Percentiles rank a stretch among this genome's conserved stretches.
Conservation (phyloP, 2,113 vertebrate species). For the Monarcha castaneiventris region DNA sequence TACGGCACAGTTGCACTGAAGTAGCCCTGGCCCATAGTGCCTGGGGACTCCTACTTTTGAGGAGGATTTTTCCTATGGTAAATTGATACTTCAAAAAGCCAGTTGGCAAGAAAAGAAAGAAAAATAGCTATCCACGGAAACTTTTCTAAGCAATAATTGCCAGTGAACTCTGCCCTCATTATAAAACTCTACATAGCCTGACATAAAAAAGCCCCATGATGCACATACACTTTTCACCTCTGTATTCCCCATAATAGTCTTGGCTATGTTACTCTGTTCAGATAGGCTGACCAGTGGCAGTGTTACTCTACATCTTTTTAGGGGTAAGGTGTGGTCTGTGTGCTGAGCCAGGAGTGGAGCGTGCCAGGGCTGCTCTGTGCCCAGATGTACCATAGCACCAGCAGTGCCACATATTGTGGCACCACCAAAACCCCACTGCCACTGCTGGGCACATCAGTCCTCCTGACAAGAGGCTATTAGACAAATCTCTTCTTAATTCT, state of each 20-base stretch:
- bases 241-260: not conserved
- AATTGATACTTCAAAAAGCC: slow-evolving; percentile 19
- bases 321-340: not conserved
- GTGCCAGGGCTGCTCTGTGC: not conserved
- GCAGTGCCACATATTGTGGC: fast-evolving
- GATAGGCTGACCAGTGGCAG: not conserved
- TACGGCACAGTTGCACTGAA: not conserved
- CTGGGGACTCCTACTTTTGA: not conserved
- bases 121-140: slow-evolving; percentile 22
- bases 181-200: slow-evolving; percentile 44
- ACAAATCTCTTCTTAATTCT: not conserved
- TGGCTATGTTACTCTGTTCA: not conserved
- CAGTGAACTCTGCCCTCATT: slow-evolving; percentile 62
- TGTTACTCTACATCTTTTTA: not conserved
- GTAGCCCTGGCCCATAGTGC: not conserved
- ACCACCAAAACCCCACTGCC: fast-evolving
- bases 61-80: slow-evolving; percentile 32
- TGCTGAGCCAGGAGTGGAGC: not conserved
- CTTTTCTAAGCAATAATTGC: slow-evolving; percentile 57
- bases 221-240: slow-evolving; percentile 48
- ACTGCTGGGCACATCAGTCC: fast-evolving
- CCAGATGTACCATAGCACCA: fast-evolving
- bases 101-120: slow-evolving; percentile 29
- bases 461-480: not conserved
- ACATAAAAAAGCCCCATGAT: slow-evolving; percentile 16